Evolutionary conservation across 1,140 invertebrate genomes (phyloP), one percentile per base, ranked within the genome.

Genomic region (Pachyrhynchus sulphureomaculatus): DNA sequence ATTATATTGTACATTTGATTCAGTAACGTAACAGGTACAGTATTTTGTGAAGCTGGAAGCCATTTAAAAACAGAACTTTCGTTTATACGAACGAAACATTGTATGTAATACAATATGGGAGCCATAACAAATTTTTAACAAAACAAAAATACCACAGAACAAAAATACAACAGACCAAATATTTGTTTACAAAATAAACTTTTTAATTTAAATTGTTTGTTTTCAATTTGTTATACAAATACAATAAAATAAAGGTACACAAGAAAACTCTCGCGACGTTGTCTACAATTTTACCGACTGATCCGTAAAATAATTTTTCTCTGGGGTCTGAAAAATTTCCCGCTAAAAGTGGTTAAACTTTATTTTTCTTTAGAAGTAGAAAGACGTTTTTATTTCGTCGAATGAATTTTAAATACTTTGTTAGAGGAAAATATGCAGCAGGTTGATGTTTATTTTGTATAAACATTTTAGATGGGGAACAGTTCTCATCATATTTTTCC

Each of bases 211-310:
- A 63, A 53, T 24, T 62, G 65, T 65, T 60, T 56, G 60, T 65
- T 63, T 65, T 49, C 65, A 64, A 65, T 67, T 65, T 62, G 39
- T 34, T 45, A 57, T 15, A 65, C 62, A 67, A 67, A 64, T 66
- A 64, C 49, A 29, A 29, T 29, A 29, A 29, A 29, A 29, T 29
- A 29, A n/a, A 29, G 26, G 26, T 29, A 29, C 26, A 29, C 12
- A 29, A 29, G 6, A 29, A 29, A 29, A n/a, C n/a, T n/a, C 2
- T 29, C 12, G 26, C 26, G 1, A 44, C 39, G 45, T 8, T 32
- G 48, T 51, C 48, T 26, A 51, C 34, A 32, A 18, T 51, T 34
- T 51, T 34, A 18, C 13, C 48, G 23, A 23, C 26, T 51, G 48
- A 51, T 51, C 24, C 48, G 21, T 15, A 32, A 51, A 51, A 33